Evolutionary conservation across 2,113 vertebrate genomes (phyloP).

Genomic region (Numenius arquata): DNA sequence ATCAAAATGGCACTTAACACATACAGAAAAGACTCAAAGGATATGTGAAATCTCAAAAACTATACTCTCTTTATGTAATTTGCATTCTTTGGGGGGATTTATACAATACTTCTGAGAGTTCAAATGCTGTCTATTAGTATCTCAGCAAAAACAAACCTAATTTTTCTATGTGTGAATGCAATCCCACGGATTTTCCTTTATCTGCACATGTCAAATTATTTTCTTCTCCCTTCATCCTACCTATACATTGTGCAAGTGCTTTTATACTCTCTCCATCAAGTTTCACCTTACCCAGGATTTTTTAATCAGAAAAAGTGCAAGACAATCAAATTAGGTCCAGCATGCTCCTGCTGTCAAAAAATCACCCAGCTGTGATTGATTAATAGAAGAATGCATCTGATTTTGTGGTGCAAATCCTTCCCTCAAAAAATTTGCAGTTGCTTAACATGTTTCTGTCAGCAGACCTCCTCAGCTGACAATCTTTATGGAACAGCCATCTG

Average conservation of each 20-base stretch:
- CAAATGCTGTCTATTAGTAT: not conserved
- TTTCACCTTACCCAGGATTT: not conserved
- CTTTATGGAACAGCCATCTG: slow-evolving; percentile 71
- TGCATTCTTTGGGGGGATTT: not conserved
- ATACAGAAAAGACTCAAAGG: not conserved
- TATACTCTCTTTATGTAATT: not conserved
- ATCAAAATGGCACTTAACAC: not conserved
- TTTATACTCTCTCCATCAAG: not conserved
- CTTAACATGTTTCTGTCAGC: slow-evolving; percentile 70
- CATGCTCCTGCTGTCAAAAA: slow-evolving; percentile 59
- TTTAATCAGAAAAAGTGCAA: slow-evolving; percentile 37
- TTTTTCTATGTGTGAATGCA: not conserved
- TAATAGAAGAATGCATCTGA: slow-evolving; percentile 51
- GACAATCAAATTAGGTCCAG: slow-evolving; percentile 29
- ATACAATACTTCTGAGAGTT: not conserved
- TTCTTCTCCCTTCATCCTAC: not conserved
- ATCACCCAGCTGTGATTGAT: slow-evolving; percentile 64
- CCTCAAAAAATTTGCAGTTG: not conserved
- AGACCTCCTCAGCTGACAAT: slow-evolving; percentile 68
- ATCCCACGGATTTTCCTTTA: not conserved
- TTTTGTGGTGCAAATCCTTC: slow-evolving; percentile 20
- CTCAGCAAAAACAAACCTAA: not conserved
- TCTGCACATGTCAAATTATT: not conserved
- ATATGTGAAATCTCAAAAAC: not conserved
- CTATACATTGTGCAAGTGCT: not conserved